Evolutionary conservation across 2,888 invertebrate genomes (phyloP).

Genomic region (Euclidia mi): DNA sequence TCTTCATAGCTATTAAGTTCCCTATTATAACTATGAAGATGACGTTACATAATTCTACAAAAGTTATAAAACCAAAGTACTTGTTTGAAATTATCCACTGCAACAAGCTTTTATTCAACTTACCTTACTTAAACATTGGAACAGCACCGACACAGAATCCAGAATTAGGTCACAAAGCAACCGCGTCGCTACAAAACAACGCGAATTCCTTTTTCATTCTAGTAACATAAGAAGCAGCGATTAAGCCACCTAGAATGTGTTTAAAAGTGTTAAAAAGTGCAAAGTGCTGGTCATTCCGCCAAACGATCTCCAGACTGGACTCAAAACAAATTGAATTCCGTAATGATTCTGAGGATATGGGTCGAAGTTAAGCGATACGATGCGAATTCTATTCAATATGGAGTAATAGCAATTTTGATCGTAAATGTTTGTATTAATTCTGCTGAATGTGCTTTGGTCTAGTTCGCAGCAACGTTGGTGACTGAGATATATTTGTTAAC

Average conservation of each 20-base stretch:
- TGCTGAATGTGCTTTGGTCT: too few relatives aligned
- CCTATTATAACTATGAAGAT: too few relatives aligned
- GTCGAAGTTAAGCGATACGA: background rate
- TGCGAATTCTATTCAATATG: background rate
- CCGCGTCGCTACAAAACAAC: slow-evolving; percentile 1
- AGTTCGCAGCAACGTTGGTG: too few relatives aligned
- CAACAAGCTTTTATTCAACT: too few relatives aligned
- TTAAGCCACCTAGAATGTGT: slow-evolving; percentile 31
- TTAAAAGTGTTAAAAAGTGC: slow-evolving; percentile 52
- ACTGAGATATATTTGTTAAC: too few relatives aligned
- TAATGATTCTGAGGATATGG: slow-evolving; percentile 40
- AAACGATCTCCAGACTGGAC: slow-evolving; percentile 32
- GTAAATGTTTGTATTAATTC: too few relatives aligned
- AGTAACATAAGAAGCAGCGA: slow-evolving; percentile 31
- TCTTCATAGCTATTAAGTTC: too few relatives aligned
- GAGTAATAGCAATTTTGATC: background rate
- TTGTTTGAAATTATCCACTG: too few relatives aligned
- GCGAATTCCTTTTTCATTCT: slow-evolving; percentile 35
- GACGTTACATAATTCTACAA: too few relatives aligned
- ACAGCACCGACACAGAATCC: too few relatives aligned
- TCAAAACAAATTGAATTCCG: slow-evolving; percentile 56
- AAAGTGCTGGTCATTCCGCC: slow-evolving; percentile 50
- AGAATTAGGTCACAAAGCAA: background rate
- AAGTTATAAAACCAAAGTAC: too few relatives aligned
- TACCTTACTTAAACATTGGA: too few relatives aligned